phyloP scores from a whole-genome alignment of 2,888 invertebrate genomes.

The Drosophila ustulata region DNA sequence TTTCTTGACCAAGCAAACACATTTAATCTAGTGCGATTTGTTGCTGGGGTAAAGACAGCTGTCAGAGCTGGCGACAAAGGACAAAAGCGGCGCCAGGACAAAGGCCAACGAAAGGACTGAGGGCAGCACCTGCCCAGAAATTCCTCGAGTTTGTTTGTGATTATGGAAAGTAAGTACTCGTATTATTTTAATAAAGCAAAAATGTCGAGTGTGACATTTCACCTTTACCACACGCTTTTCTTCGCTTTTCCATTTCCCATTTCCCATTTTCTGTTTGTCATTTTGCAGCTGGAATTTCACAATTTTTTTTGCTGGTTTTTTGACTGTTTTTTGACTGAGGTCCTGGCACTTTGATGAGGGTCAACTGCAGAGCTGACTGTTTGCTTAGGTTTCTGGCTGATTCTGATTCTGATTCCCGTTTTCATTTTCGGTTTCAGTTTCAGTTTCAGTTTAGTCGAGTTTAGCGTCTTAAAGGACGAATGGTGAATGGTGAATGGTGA shows the following conservation, averaged over 20 bases:
- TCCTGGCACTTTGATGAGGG: slow-evolving; percentile 62
- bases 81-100: neutral
- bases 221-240: slow-evolving; percentile 47
- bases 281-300: slow-evolving; percentile 36
- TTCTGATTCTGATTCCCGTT: slow-evolving; percentile 2
- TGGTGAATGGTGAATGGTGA: slow-evolving; percentile 8
- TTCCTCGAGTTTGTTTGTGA: slow-evolving; percentile 33
- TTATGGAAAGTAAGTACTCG: slow-evolving; percentile 55
- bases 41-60: slow-evolving; percentile 53
- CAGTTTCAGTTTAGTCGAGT: slow-evolving; percentile 23
- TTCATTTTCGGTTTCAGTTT: slow-evolving; percentile 13
- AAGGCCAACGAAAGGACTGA: neutral
- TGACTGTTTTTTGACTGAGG: slow-evolving; percentile 34
- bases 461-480: slow-evolving; percentile 37
- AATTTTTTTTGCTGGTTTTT: neutral
- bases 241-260: neutral
- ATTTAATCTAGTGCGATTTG: slow-evolving; percentile 59
- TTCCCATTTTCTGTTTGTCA: slow-evolving; percentile 18
- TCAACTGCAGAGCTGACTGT: slow-evolving; percentile 43
- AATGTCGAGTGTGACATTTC: slow-evolving; percentile 73
- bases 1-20: slow-evolving; percentile 67
- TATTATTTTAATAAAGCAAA: slow-evolving; percentile 76
- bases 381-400: neutral
- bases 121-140: slow-evolving; percentile 6
- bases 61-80: slow-evolving; percentile 41